These are phyloP conservation scores for Elaphurus davidianus DNA, from an alignment of 2,113 vertebrate genomes.

Conservation along the genomic window DNA sequence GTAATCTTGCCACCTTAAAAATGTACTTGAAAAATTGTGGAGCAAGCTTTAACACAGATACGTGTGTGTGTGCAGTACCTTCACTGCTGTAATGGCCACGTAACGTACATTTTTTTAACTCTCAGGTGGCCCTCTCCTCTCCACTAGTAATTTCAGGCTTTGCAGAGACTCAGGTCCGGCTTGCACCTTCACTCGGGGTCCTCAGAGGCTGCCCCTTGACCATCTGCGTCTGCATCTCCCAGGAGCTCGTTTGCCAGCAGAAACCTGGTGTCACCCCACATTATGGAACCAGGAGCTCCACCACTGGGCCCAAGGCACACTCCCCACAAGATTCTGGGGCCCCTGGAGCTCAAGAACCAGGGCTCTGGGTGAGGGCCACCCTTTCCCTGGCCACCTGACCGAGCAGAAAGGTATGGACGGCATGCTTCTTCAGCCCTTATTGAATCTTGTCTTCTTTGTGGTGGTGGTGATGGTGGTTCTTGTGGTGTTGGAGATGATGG, in stretches of 20 bases:
- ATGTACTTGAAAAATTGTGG: background rate
- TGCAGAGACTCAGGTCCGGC: background rate
- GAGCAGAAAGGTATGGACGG: rapidly evolving
- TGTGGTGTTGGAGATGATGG: background rate
- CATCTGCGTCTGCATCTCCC: rapidly evolving
- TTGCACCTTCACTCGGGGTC: background rate
- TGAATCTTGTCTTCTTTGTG: background rate
- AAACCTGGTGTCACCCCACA: rapidly evolving
- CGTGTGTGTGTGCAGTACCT: rapidly evolving
- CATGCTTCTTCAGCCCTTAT: rapidly evolving
- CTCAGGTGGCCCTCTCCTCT: background rate
- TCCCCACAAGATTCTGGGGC: background rate
- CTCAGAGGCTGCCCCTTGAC: background rate
- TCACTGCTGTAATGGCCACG: rapidly evolving
- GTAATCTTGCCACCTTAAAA: background rate
- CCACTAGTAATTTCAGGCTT: background rate
- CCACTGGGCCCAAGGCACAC: background rate
- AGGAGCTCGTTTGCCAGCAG: background rate
- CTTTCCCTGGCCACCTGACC: background rate
- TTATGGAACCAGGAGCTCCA: too few species aligned
- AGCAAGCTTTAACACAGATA: background rate
- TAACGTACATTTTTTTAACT: background rate
- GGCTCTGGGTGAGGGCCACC: background rate
- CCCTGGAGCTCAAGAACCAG: background rate
- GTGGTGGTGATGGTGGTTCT: rapidly evolving